These are phyloP conservation scores for Meta bourneti DNA, from an alignment of 2,888 invertebrate species.

Conservation along the genomic window DNA sequence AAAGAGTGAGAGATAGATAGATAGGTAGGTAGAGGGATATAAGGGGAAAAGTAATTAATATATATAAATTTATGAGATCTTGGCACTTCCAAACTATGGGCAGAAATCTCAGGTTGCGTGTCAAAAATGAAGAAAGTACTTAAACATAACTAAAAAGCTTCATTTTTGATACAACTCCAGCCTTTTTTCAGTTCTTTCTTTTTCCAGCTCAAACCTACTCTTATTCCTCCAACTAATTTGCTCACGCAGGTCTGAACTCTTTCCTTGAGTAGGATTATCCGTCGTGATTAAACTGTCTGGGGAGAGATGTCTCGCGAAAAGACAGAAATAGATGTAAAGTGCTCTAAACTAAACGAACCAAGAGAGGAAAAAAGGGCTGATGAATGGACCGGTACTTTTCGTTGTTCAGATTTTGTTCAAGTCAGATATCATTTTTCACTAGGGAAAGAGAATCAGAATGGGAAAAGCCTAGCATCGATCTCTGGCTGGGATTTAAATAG, in stretches of 20 bases:
- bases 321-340: not conserved
- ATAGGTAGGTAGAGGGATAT: too few relatives aligned
- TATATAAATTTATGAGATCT: not conserved
- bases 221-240: not conserved
- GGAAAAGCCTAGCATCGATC: not conserved
- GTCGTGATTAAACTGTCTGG: not conserved
- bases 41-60: too few relatives aligned
- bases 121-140: not conserved
- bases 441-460: not conserved
- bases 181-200: not conserved
- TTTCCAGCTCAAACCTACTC: not conserved
- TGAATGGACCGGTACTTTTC: not conserved
- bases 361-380: not conserved
- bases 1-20: too few relatives aligned
- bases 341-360: not conserved
- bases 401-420: not conserved
- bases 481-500: conserved; percentile 3
- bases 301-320: not conserved
- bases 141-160: not conserved
- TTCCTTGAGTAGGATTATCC: not conserved
- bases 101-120: not conserved
- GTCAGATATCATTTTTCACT: conserved; percentile 5
- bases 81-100: not conserved
- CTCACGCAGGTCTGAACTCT: not conserved
- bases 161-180: not conserved